Percentiles rank a stretch among this genome's conserved stretches.
Evolutionary conservation across 2,888 invertebrate genomes (phyloP).

Genomic region (Mythimna pallens): DNA sequence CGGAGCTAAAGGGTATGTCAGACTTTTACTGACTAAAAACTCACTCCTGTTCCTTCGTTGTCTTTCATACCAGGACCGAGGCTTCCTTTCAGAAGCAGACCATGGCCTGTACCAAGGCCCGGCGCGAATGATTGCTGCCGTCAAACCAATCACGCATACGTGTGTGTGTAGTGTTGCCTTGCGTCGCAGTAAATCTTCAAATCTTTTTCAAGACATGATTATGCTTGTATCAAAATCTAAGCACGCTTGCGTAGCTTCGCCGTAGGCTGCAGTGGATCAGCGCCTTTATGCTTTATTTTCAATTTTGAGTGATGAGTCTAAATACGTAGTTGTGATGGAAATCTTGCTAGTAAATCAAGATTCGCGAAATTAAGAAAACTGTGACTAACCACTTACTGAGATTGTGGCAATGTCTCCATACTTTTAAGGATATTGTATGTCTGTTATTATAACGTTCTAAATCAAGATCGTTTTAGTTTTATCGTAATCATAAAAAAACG

Average conservation of each 20-base stretch:
- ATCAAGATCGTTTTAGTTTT: too few species aligned
- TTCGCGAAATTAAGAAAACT: constrained; percentile 18
- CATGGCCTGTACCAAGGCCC: too few species aligned
- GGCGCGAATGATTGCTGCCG: too few species aligned
- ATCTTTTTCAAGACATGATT: background rate
- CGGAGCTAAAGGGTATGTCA: too few species aligned
- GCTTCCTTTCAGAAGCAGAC: too few species aligned
- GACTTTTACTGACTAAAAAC: too few species aligned
- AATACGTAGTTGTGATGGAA: constrained; percentile 24
- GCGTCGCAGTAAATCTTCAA: too few species aligned
- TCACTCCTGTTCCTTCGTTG: too few species aligned
- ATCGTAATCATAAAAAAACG: too few species aligned
- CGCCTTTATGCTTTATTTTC: constrained; percentile 24
- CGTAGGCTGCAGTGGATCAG: background rate
- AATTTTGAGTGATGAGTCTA: constrained; percentile 34
- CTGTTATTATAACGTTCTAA: background rate
- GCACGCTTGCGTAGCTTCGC: background rate
- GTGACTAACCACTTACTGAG: constrained; percentile 17
- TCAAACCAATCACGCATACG: too few species aligned
- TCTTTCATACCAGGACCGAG: too few species aligned
- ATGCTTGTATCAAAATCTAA: background rate
- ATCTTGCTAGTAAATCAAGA: constrained; percentile 40
- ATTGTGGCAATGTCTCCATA: constrained; percentile 7
- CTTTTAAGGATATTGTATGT: background rate
- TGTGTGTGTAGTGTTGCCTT: too few species aligned